Base-by-base conservation (phyloP, 2,113 vertebrate species). In the Oplegnathus fasciatus region DNA sequence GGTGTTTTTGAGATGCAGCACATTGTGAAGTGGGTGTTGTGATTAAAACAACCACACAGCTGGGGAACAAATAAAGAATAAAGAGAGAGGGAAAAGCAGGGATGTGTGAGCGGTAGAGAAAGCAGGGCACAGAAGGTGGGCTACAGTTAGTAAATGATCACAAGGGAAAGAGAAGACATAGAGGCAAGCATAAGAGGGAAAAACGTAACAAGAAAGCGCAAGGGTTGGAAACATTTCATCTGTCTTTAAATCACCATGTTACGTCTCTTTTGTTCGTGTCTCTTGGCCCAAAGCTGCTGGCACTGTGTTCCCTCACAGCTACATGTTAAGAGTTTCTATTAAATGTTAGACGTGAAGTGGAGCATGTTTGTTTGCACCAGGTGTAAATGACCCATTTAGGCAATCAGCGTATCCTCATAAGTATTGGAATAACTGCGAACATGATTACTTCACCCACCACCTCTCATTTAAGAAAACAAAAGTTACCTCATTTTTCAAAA, bases 391-490 rank as follows among this genome's bases (percentile, higher is more conserved):
- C 57, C 72, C 85, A 86, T 82, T 87, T 77, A 79, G 40, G 71
- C 70, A 90, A 86, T 93, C 88, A 84, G 61, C 71, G 73, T 69
- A 76, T 76, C 68, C 82, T 82, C 64, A 46, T 57, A 89, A 67
- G 66, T 65, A 62, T 69, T 85, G 75, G 28, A 37, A 73, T 82
- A 54, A 68, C 68, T 55, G 50, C 17, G n/a, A 75, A 74, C 50
- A 78, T 34, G 70, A 85, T 77, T 60, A 75, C 64, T 64, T 86
- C 83, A 78, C 73, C 55, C 76, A 76, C 30, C 72, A 75, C 50
- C 62, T 78, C 72, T 88, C 66, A 82, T 86, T 89, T 73, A 77
- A 60, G 73, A 65, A 85, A 78, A 82, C 75, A 87, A 91, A 93
- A 88, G 83, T 88, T 89, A 82, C 64, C 67, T 85, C 32, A 83